Conservation (phyloP, 2,113 vertebrate species). For the Ictalurus punctatus region DNA sequence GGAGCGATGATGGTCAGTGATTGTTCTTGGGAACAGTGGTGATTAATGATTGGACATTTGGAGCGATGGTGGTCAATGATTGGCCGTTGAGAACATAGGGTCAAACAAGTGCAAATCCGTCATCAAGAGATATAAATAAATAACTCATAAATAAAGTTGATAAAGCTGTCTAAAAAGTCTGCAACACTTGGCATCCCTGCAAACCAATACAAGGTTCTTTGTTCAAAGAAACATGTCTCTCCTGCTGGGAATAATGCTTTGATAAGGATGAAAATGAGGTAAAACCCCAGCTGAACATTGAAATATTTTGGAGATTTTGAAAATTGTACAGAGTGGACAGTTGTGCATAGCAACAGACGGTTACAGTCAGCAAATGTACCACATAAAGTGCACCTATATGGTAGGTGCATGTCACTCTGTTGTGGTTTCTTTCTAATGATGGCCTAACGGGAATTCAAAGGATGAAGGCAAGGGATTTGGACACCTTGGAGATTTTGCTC, state of each 20-base stretch:
- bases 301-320: background rate
- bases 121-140: too few species aligned
- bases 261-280: background rate
- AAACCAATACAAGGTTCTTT: background rate
- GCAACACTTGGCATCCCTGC: background rate
- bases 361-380: background rate
- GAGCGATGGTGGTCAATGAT: too few species aligned
- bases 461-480: background rate
- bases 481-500: background rate
- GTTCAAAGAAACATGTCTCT: background rate
- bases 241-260: background rate
- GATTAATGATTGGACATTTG: background rate
- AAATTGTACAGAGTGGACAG: background rate
- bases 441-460: background rate
- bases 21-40: background rate
- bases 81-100: too few species aligned
- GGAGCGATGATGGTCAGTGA: background rate
- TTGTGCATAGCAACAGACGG: background rate
- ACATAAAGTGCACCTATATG: background rate
- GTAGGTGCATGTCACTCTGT: background rate
- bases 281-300: background rate
- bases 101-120: too few species aligned
- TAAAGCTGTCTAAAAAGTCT: background rate
- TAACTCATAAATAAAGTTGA: too few species aligned
- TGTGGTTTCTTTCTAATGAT: background rate